Percentiles rank a stretch among this genome's conserved stretches.
phyloP scores from a whole-genome alignment of 2,797 vertebrate genomes.

The Lepus oiostolus region DNA sequence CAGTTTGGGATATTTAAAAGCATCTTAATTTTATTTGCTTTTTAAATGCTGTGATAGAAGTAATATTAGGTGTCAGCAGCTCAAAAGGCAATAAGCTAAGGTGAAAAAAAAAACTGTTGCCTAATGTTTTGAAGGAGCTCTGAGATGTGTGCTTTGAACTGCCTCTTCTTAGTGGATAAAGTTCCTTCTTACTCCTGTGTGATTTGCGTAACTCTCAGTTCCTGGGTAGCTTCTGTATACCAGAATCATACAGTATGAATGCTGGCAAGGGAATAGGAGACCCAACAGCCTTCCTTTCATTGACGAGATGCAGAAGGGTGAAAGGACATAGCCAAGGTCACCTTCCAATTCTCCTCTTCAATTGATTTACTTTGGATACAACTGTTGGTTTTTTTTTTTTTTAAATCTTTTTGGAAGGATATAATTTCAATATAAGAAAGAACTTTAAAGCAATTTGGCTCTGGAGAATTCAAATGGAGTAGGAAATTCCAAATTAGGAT shows the following conservation, averaged over 20 bases:
- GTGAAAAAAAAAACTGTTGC: neutral
- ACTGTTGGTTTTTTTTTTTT: constrained; percentile 48
- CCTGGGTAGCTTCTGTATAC: neutral
- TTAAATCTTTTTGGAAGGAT: constrained; percentile 33
- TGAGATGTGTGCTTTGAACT: constrained; percentile 3
- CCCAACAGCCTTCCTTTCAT: neutral
- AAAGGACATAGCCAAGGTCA: constrained; percentile 66
- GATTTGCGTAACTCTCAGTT: constrained; percentile 12
- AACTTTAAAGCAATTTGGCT: constrained; percentile 51
- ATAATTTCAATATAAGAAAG: constrained; percentile 66
- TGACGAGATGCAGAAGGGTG: constrained; percentile 41
- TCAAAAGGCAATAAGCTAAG: constrained; percentile 10
- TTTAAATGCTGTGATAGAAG: constrained; percentile 25
- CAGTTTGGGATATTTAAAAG: constrained; percentile 36
- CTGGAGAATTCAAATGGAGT: constrained; percentile 54
- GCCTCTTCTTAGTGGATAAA: constrained; percentile 26
- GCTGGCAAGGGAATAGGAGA: neutral
- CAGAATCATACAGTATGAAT: neutral
- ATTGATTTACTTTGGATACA: constrained; percentile 56
- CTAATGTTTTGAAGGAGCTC: constrained; percentile 48
- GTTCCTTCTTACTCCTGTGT: neutral
- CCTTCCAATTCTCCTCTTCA: constrained; percentile 57
- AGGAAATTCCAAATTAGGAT: constrained; percentile 69
- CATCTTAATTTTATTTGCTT: constrained; percentile 48
- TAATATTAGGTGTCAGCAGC: constrained; percentile 33